Percentiles rank a stretch among this genome's conserved stretches.
These are phyloP conservation scores for Zoanthus gigantus DNA, from an alignment of 92 coral and sea anemone genomes.

Conservation along the genomic window DNA sequence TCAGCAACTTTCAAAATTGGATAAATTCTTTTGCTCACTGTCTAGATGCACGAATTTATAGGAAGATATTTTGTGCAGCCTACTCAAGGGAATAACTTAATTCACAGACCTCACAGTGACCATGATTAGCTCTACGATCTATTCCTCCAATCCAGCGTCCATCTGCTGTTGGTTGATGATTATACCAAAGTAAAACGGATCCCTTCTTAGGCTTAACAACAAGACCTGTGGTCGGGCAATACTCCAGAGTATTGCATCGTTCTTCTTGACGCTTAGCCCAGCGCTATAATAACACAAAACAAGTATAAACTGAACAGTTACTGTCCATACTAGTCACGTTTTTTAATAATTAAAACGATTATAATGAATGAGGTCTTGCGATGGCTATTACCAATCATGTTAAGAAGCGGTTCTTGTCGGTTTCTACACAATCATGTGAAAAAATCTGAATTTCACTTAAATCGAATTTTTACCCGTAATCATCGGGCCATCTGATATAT, in stretches of 20 bases:
- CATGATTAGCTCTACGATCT: conserved; percentile 75
- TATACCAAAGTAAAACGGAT: conserved; percentile 83
- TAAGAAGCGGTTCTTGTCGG: no score
- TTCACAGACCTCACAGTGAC: conserved; percentile 77
- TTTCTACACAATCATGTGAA: no score
- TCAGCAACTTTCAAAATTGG: no score
- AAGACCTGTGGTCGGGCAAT: conserved; percentile 71
- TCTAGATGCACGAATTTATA: no score
- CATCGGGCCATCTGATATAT: no score
- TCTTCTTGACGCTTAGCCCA: conserved; percentile 74
- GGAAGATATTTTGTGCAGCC: no score
- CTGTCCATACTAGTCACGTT: not conserved
- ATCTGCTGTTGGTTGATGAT: conserved; percentile 72
- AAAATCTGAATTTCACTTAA: no score
- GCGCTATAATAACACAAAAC: conserved; percentile 40
- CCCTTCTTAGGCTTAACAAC: conserved; percentile 83
- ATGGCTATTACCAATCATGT: no score
- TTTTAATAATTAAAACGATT: not conserved
- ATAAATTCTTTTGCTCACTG: no score
- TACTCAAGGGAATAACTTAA: no score
- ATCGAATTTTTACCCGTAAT: no score
- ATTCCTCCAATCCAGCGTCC: conserved; percentile 79
- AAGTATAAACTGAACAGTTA: not conserved
- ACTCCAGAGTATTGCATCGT: conserved; percentile 72
- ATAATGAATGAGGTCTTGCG: no score